Evolutionary conservation across 2,888 invertebrate species (phyloP).

Genomic region (Agrotis clavis): DNA sequence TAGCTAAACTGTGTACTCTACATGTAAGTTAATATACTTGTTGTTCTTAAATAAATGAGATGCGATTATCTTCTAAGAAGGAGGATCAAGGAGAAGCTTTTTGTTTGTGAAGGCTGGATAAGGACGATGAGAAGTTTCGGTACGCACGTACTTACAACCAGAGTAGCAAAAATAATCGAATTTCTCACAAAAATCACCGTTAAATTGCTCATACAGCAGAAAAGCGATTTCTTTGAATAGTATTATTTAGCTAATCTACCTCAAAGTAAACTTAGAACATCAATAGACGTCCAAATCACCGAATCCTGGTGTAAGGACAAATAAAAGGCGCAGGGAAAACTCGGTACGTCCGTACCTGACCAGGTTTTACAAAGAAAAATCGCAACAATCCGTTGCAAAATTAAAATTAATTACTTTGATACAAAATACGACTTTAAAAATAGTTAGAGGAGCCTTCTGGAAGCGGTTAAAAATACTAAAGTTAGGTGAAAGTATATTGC

Average conservation of each 20-base stretch:
- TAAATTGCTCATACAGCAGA: conserved; percentile 14
- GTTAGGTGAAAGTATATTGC: conserved; percentile 32
- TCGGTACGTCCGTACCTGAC: conserved; percentile 30
- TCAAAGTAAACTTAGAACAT: conserved; percentile 25
- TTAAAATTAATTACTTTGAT: conserved; percentile 20
- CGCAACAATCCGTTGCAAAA: background rate
- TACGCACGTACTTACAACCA: conserved; percentile 12
- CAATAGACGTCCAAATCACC: conserved; percentile 30
- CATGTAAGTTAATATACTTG: conserved; percentile 16
- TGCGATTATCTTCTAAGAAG: conserved; percentile 25
- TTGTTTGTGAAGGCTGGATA: conserved; percentile 16
- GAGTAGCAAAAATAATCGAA: background rate
- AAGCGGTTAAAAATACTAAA: conserved; percentile 25
- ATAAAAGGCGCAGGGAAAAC: conserved; percentile 48
- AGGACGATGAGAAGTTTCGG: conserved; percentile 17
- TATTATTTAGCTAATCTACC: conserved; percentile 19
- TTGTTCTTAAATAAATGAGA: conserved; percentile 25
- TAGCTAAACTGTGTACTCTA: background rate
- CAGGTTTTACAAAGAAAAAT: conserved; percentile 20
- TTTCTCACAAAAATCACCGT: background rate
- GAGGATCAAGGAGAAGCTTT: conserved; percentile 26
- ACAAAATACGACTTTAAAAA: background rate
- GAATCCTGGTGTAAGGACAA: conserved; percentile 48
- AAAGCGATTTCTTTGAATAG: conserved; percentile 12
- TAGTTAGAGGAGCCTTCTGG: background rate